These are phyloP conservation scores for Coecobrya sp. DNA, from an alignment of 2,888 invertebrate species.

Conservation along the genomic window DNA sequence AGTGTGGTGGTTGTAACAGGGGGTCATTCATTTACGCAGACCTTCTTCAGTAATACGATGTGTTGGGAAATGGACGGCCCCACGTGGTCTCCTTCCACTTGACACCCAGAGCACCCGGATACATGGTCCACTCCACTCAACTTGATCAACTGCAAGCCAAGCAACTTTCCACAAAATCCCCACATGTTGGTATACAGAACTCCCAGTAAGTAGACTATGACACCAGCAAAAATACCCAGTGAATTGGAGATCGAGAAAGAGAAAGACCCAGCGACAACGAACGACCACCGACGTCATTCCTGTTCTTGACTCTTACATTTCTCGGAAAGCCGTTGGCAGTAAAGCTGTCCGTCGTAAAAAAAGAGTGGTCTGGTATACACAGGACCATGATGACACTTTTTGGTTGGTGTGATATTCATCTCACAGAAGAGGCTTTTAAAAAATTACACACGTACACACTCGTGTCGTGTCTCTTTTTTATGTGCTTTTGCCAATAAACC, in stretches of 20 bases:
- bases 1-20: background rate
- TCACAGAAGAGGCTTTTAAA: background rate
- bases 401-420: background rate
- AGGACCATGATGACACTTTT: constrained; percentile 4
- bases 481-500: constrained; percentile 5
- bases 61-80: background rate
- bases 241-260: background rate
- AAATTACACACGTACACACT: background rate
- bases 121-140: constrained; percentile 24
- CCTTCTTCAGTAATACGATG: no score
- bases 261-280: background rate
- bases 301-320: constrained; percentile 75
- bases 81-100: background rate
- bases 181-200: constrained; percentile 19
- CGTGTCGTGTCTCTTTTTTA: background rate
- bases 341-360: constrained; percentile 6
- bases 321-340: constrained; percentile 60
- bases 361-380: background rate
- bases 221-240: constrained; percentile 59
- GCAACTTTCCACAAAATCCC: background rate
- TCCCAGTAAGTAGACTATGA: constrained; percentile 57
- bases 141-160: background rate
- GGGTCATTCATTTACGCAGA: constrained; percentile 1
- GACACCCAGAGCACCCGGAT: constrained; percentile 8
- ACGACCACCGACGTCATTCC: constrained; percentile 58